Evolutionary conservation across 2,113 vertebrate species (phyloP), one percentile per base, ranked within the genome.

Genomic region (Microtus montanus): DNA sequence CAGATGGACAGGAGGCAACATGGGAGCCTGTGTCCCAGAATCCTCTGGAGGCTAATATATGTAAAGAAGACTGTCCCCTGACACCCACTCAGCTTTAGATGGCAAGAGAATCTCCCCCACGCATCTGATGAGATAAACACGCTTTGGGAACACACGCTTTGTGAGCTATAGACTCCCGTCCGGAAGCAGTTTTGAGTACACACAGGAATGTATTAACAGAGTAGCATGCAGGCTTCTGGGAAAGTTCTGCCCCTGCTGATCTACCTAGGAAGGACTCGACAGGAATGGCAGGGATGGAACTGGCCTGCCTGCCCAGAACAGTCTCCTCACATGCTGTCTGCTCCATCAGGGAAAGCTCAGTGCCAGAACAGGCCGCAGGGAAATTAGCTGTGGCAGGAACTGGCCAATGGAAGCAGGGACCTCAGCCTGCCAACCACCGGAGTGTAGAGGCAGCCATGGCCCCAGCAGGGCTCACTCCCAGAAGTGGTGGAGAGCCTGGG

Each of bases 341-440:
- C 85, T 77, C 58, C 90, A 66, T 68, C 87, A 78, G 35, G 2
- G 38, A 91, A 85, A 71, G n/a, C 94, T 93, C 54, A 0, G 5
- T 91, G 94, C 96, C 97, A 96, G 75, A n/a, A 77, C 38, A 0
- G 0, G 70, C 90, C 58, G 15, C 41, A 44, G 80, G 54, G 97
- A 93, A 8, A 95, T 93, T 66, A 85, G 61, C 83, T 20, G 10
- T 94, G 97, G 89, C 96, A 94, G 92, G 85, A 95, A 97, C 77
- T 94, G 96, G 93, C 92, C 38, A 17, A 71, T 41, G 44, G 28
- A 86, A 87, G 41, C 73, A 89, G 93, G 70, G 71, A 66, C 75
- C n/a, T 92, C 78, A 22, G 68, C 26, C 87, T 91, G 71, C 70
- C 90, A 95, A 54, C 3, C 28, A 6, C 90, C 13, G 41, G n/a